Evolutionary conservation across 2,113 vertebrate species (phyloP).

Genomic region (Anhinga anhinga): DNA sequence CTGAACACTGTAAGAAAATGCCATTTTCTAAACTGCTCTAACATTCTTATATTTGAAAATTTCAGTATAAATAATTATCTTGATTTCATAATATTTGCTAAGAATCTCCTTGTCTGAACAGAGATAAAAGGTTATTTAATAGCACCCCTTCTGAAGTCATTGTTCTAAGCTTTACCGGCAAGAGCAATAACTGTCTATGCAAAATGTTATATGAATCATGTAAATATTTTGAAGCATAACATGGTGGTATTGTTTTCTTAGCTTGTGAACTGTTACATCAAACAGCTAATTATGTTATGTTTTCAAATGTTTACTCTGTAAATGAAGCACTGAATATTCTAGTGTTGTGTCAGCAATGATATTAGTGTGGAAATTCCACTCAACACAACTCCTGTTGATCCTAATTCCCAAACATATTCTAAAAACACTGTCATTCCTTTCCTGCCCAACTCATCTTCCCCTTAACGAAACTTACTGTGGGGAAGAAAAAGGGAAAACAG

Average conservation of each 20-base stretch:
- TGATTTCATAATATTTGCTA: not conserved
- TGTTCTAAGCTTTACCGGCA: not conserved
- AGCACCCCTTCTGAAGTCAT: not conserved
- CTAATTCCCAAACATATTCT: not conserved
- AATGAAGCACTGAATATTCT: slow-evolving; percentile 22
- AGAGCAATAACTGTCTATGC: not conserved
- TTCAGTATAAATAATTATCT: not conserved
- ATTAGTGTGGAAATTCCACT: not conserved
- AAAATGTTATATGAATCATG: slow-evolving; percentile 15
- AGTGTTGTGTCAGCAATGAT: not conserved
- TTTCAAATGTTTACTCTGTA: slow-evolving; percentile 49
- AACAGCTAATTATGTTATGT: slow-evolving; percentile 50
- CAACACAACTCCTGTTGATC: not conserved
- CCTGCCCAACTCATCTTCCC: not conserved
- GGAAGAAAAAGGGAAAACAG: not conserved
- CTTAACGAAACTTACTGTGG: not conserved
- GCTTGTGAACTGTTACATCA: slow-evolving; percentile 51
- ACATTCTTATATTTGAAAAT: not conserved
- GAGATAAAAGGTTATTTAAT: slow-evolving; percentile 10
- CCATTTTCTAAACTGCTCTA: not conserved
- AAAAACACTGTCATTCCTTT: not conserved
- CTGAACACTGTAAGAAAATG: not conserved
- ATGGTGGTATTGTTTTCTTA: slow-evolving; percentile 41
- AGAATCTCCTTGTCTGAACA: not conserved
- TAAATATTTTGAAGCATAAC: slow-evolving; percentile 66